Evolutionary conservation across 2,888 invertebrate species (phyloP), one percentile per base, ranked within the genome.

Genomic region (Bugulina stolonifera): DNA sequence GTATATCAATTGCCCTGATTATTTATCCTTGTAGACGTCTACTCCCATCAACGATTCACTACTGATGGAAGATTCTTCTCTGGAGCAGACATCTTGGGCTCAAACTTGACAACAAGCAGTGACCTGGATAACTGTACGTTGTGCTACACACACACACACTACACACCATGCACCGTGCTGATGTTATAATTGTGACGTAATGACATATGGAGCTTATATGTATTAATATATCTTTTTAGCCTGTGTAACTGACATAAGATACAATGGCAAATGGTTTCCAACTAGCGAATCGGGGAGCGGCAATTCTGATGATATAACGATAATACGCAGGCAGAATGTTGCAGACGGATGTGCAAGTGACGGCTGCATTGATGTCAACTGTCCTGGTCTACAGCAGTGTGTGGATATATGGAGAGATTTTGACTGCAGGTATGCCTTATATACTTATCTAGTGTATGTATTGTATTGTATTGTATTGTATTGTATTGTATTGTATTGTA

Each of bases 341-440:
- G 93, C 93, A 80, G 90, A 91, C 76, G 92, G 93, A 82, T 99
- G 99, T 83, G 92, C 93, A 1, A 93, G 95, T 80, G 75, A 78
- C 23, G 80, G 81, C 69, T 81, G 81, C 75, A 27, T 57, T 0
- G 73, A 74, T 54, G 75, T 74, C 3, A 43, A 54, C 10, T 80
- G 80, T 75, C 71, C 55, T 10, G 73, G 69, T 10, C 81, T 93
- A 18, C 94, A 94, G 84, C 93, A 93, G 81, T 97, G 95, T 86
- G 92, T 93, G 76, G 96, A 94, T 86, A 89, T 97, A 22, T 98
- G 98, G 97, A 97, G 97, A 85, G 93, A 93, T 86, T 94, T 94
- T 81, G 95, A 96, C 85, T 98, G 98, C 93, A 94, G 95, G 93
- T 98, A 54, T 18, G 18, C 43, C 18, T n/a, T n/a, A n/a, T n/a